Evolutionary conservation across 1,140 invertebrate species (phyloP).

Genomic region (Dendrolimus kikuchii): DNA sequence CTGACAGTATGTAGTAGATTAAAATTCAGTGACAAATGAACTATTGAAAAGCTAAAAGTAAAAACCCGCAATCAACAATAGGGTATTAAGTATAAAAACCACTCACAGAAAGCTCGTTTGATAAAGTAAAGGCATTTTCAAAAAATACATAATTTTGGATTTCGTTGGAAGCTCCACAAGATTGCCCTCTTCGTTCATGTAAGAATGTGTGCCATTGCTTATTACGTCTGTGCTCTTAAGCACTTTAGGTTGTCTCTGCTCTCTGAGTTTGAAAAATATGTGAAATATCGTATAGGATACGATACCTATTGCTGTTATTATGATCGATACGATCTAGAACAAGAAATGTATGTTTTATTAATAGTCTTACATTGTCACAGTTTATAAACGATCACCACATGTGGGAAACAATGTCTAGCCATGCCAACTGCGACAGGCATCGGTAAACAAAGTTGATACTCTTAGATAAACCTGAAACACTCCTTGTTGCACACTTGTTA

Average conservation of each 20-base stretch:
- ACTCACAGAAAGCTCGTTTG: slow-evolving; percentile 74
- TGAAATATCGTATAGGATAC: slow-evolving; percentile 65
- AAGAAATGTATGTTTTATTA: slow-evolving; percentile 11
- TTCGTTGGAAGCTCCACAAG: slow-evolving; percentile 26
- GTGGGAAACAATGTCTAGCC: too few relatives aligned
- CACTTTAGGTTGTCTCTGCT: slow-evolving; percentile 26
- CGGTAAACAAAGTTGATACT: too few relatives aligned
- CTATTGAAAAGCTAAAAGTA: too few relatives aligned
- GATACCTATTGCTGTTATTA: slow-evolving; percentile 69
- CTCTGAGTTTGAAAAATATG: slow-evolving; percentile 53
- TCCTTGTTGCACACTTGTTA: too few relatives aligned
- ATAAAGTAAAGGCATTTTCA: slow-evolving; percentile 71
- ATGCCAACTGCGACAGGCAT: too few relatives aligned
- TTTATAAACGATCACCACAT: too few relatives aligned
- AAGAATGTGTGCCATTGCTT: slow-evolving; percentile 17
- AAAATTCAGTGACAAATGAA: too few relatives aligned
- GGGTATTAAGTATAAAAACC: neutral
- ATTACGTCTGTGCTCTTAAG: slow-evolving; percentile 6
- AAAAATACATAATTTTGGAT: slow-evolving; percentile 64
- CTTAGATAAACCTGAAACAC: too few relatives aligned
- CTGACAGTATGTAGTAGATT: too few relatives aligned
- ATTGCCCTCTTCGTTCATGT: slow-evolving; percentile 29
- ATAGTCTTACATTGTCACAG: neutral
- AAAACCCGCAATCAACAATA: too few relatives aligned
- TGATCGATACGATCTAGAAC: slow-evolving; percentile 72